Conservation (phyloP, 2,113 vertebrate genomes). For the Steatornis caripensis region DNA sequence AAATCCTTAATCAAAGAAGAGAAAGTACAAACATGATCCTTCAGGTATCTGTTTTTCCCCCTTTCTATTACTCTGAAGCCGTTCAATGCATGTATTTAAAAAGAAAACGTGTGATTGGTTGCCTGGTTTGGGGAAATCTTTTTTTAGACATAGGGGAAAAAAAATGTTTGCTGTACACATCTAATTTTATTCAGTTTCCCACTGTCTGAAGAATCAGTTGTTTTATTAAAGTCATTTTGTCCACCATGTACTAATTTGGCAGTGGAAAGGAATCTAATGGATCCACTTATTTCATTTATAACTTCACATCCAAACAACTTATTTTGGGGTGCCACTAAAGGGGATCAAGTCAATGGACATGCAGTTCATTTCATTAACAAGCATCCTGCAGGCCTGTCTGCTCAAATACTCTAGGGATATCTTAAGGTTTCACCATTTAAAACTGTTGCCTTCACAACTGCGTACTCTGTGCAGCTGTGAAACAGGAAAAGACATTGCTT, state of each 20-base stretch:
- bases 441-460: neutral
- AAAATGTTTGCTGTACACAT: neutral
- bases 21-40: neutral
- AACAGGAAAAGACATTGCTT: neutral
- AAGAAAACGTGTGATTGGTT: fast-evolving
- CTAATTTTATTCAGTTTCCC: neutral
- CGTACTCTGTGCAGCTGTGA: neutral
- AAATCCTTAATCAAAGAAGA: neutral
- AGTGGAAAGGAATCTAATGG: neutral
- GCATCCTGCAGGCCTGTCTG: neutral
- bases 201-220: neutral
- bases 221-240: neutral
- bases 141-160: neutral
- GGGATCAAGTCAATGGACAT: neutral
- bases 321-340: neutral
- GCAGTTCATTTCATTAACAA: neutral
- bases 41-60: neutral
- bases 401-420: neutral
- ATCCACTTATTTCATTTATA: neutral
- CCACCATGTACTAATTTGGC: neutral
- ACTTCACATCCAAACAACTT: neutral
- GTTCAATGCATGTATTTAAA: neutral
- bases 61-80: neutral
- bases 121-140: neutral
- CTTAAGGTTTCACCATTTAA: neutral